These are phyloP conservation scores for Pimephales promelas DNA, from an alignment of 2,113 vertebrate genomes.

Conservation along the genomic window DNA sequence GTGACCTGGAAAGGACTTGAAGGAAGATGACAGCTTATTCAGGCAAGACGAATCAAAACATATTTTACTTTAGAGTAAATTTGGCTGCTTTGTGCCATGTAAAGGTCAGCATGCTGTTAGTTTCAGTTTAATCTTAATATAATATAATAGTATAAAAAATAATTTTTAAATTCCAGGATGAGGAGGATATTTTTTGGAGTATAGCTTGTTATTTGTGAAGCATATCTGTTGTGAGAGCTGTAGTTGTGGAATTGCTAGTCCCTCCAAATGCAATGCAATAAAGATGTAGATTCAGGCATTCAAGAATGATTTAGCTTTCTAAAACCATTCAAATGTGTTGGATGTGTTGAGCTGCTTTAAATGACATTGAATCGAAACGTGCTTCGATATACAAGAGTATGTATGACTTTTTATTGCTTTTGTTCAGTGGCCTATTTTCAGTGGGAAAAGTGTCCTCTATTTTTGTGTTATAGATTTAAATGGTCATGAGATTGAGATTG, in stretches of 20 bases:
- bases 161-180: background rate
- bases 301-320: background rate
- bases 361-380: background rate
- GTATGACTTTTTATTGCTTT: background rate
- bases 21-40: background rate
- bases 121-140: background rate
- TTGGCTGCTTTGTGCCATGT: background rate
- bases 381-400: background rate
- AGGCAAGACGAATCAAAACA: background rate
- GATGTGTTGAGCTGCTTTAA: background rate
- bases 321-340: background rate
- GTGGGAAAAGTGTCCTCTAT: background rate
- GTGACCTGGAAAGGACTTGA: background rate
- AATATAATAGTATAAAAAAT: background rate
- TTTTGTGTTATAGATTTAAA: background rate
- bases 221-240: background rate
- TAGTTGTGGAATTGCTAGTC: background rate
- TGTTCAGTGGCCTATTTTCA: background rate
- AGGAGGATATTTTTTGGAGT: background rate
- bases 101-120: background rate
- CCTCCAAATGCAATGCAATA: background rate
- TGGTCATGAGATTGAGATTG: conserved; percentile 35
- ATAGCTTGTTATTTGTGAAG: background rate
- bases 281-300: background rate
- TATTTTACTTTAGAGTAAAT: background rate